Percentiles rank a stretch among this genome's conserved stretches.
Conservation (phyloP, 2,888 invertebrate genomes). For the Kuschelorhynchus macadamiae region DNA sequence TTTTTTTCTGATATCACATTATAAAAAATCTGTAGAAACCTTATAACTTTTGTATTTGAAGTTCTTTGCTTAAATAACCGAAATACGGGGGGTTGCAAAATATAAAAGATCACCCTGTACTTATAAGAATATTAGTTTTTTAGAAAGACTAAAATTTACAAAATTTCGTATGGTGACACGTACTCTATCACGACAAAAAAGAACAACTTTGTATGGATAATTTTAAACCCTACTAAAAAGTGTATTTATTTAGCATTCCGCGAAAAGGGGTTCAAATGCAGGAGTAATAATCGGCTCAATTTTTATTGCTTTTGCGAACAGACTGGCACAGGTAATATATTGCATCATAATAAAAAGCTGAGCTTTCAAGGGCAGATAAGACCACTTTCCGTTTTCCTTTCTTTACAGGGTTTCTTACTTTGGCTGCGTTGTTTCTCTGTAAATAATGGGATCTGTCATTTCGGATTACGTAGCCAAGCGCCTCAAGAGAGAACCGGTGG, state of each 20-base stretch:
- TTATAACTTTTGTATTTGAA: no score
- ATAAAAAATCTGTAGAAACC: no score
- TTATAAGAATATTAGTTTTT: no score
- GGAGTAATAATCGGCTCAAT: slow-evolving; percentile 17
- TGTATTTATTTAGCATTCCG: no score
- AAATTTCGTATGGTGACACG: no score
- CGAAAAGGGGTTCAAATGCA: slow-evolving; percentile 3
- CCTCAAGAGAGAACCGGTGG: slow-evolving; percentile 61
- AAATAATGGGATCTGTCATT: slow-evolving; percentile 71
- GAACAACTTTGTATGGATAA: no score
- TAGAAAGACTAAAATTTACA: no score
- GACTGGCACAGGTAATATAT: slow-evolving; percentile 32
- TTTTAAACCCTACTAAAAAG: not conserved
- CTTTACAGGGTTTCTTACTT: slow-evolving; percentile 68
- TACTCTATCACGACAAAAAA: no score
- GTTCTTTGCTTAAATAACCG: no score
- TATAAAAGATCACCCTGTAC: no score
- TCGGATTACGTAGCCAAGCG: slow-evolving; percentile 66
- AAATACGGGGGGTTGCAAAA: no score
- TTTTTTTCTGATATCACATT: no score
- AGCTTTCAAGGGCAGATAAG: slow-evolving; percentile 62
- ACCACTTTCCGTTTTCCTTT: slow-evolving; percentile 64
- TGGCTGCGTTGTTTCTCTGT: slow-evolving; percentile 68
- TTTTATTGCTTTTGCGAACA: slow-evolving; percentile 10
- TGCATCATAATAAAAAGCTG: slow-evolving; percentile 58